Base-by-base conservation (phyloP, 2,797 vertebrate species). In the Miichthys miiuy region DNA sequence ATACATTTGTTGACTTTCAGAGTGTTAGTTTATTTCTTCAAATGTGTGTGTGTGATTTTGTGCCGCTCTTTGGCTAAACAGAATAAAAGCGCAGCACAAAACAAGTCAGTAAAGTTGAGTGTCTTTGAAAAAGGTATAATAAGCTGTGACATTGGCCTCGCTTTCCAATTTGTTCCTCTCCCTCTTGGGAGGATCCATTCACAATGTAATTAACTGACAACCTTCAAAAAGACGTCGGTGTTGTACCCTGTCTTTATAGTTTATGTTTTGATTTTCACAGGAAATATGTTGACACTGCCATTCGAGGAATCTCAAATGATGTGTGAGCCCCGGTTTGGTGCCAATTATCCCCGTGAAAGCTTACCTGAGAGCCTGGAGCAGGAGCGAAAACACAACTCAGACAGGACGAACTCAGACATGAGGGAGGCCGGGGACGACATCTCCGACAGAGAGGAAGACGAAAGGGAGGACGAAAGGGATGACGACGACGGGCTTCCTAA, bases 261-360 rank as follows among this genome's bases (percentile, higher is more conserved):
- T 86, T 56, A 30, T 57, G 5, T 25, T 10, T 41, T 68, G 56
- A 16, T 84, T 72, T 58, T 3, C 56, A 10, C 79, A 94, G 92
- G 85, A 89, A 90, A 95, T 62, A 99, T 99, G 98, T 93, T 99
- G 96, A 99, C 98, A 48, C 95, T 98, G 94, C 97, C 98, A 23
- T 97, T 97, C 94, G 97, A 99, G 91, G 97, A 99, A 90, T 95
- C 96, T 94, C 96, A 96, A 93, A 90, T 96, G 94, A 97, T 97
- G 96, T 96, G 96, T 86, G 97, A 99, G 89, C 94, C 97, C 88
- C 96, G 97, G 93, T 97, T 98, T 80, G 97, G 97, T 93, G 96
- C 96, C 93, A 97, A 96, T 92, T 98, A 97, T 94, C 93, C 97
- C 82, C 96, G 96, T 87, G 96, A 97, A 91, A 95, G 90, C 27